Evolutionary conservation across 1,140 invertebrate genomes (phyloP), one percentile per base, ranked within the genome.

Genomic region (Archivesica marissinica): DNA sequence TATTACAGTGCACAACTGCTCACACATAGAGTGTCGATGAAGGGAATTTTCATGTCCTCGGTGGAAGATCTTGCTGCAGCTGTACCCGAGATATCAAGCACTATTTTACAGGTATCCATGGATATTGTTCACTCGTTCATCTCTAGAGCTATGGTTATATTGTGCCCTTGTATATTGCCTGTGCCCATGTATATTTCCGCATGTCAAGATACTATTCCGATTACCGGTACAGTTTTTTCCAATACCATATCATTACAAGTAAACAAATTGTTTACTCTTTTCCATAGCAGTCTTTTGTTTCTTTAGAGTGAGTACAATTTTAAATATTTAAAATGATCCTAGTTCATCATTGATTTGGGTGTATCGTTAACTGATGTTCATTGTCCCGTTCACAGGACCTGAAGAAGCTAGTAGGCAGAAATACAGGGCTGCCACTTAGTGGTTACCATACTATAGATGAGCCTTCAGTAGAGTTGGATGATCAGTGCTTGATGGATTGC

Each of bases 1-100:
- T 52, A 28, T 75, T 15, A 75, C 25, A 75, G 72, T 44, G 39
- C 72, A 30, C 72, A 75, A 47, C 28, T 75, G 23, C 28, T 75
- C 3, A 2, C 39, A 23, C 6, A 75, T 11, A 75, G 20, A 75
- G 6, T 75, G 28, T n/a, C 47, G 2, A 3, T 75, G 39, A 20
- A 9, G n/a, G 25, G 33, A 20, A 52, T 75, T 3, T 52, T 75
- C 28, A 35, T 2, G 13, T 47, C 25, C 1, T 54, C 72, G 2
- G 1, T 52, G 15, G 47, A 7, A 11, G 47, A 75, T 23, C 28
- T 75, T 7, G 0, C 25, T 3, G 33, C 2, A 52, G 20, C 6
- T 13, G 44, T 75, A 2, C 47, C 72, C 13, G 44, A 56, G 13
- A 75, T 75, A 15, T 17, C 39, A 1, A 3, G n/a, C 2, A 50